Evolutionary conservation across 2,113 vertebrate species (phyloP), one percentile per base, ranked within the genome.

Genomic region (Shinisaurus crocodilurus): DNA sequence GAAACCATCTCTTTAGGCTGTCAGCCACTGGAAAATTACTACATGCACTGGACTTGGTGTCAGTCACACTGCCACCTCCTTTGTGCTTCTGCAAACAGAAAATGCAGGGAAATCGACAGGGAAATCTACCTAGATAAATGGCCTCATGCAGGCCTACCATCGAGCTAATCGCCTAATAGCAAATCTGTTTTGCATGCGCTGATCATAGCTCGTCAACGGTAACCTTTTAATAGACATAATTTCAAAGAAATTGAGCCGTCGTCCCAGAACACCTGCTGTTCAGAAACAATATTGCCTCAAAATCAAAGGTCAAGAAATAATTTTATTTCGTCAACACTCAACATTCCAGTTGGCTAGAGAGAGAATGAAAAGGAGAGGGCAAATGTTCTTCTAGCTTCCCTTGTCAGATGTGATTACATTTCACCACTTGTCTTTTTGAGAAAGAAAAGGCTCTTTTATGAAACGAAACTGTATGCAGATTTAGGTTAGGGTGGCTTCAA

Each of bases 1-100:
- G 70, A 90, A 95, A 89, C 92, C 88, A 90, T 96, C 88, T 95
- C 88, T 96, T 92, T 72, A 89, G 91, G 85, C 85, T 95, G 95
- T 94, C 90, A 94, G 84, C 76, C 75, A 3, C 82, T 88, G 85
- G 94, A 88, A 95, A 94, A 94, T 94, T 32, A 89, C 93, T 94
- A 50, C 87, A 84, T 92, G 75, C 45, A 6, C 16, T 18, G 15
- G 89, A 60, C 40, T 5, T 0, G 81, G 2, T 89, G 94, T 87
- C 48, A 43, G 60, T 95, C 91, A 88, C 1, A 87, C 80, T 15
- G 87, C 88, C 90, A 91, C 70, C 79, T 92, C 60, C 94, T 90
- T 95, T 95, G 88, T 93, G 79, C 92, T 87, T 3, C 45, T 72
- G 89, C 1, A 89, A 89, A 89, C 5, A 92, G 90, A 79, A 92